Conservation (phyloP, 2,113 vertebrate species). For the Halichoeres trimaculatus region DNA sequence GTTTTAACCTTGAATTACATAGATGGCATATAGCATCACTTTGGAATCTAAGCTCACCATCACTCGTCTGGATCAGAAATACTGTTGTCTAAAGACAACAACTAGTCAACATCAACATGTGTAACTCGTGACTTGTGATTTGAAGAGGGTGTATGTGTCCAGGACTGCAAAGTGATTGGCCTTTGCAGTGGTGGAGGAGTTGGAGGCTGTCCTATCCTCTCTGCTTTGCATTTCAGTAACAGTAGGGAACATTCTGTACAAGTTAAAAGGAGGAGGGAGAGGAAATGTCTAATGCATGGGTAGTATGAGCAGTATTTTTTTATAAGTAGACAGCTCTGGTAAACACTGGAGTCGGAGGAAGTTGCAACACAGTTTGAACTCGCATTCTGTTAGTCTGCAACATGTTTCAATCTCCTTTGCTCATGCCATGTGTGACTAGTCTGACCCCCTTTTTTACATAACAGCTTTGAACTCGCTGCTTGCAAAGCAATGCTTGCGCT, state of each 20-base stretch:
- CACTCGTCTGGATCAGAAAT: slow-evolving; percentile 12
- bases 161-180: slow-evolving; percentile 55
- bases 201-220: slow-evolving; percentile 57
- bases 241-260: slow-evolving; percentile 78
- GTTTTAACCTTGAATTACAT: background rate
- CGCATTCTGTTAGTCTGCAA: background rate
- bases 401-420: background rate
- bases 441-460: slow-evolving; percentile 11
- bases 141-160: slow-evolving; percentile 27
- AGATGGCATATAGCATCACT: background rate
- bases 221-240: slow-evolving; percentile 68
- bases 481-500: slow-evolving; percentile 4
- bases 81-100: slow-evolving; percentile 16
- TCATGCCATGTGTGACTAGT: background rate
- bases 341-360: background rate
- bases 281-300: background rate
- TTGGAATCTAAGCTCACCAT: background rate
- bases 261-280: slow-evolving; percentile 15
- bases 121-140: slow-evolving; percentile 45
- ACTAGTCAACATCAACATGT: background rate
- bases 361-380: slow-evolving; percentile 12
- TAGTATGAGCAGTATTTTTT: background rate
- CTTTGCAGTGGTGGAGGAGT: slow-evolving; percentile 31
- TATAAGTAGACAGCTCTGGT: background rate
- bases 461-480: background rate